Evolutionary conservation across 1,140 invertebrate genomes (phyloP).

Genomic region (Drosophila sp.): DNA sequence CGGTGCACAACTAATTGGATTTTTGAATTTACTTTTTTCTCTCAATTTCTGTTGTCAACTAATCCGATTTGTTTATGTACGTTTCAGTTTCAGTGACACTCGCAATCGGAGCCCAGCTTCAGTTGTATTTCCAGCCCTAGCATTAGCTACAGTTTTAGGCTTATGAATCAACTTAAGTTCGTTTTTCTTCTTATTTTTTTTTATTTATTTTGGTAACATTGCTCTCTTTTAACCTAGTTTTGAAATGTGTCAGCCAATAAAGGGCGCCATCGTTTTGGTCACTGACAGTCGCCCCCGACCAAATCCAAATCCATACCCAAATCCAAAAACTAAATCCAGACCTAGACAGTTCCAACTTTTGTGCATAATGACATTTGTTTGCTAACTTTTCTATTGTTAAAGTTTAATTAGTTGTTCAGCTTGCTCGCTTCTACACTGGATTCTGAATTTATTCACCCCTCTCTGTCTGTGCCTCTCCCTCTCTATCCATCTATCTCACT

Average conservation of each 20-base stretch:
- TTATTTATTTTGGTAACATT: conserved; percentile 7
- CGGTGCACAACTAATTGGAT: conserved; percentile 71
- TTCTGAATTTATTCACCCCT: conserved; percentile 40
- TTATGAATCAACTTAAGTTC: conserved; percentile 68
- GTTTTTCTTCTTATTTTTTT: not conserved
- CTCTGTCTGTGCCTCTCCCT: conserved; percentile 17
- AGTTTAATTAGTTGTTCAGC: conserved; percentile 79
- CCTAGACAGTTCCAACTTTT: conserved; percentile 36
- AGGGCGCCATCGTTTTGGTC: conserved; percentile 43
- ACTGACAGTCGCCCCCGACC: conserved; percentile 11
- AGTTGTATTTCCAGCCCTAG: conserved; percentile 20
- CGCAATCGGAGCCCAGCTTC: conserved; percentile 16
- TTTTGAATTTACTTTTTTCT: conserved; percentile 36
- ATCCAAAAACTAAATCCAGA: conserved; percentile 24
- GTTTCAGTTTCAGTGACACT: conserved; percentile 48
- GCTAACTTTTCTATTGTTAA: conserved; percentile 75
- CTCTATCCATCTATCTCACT: conserved; percentile 13
- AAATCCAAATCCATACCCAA: conserved; percentile 31
- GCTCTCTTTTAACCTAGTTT: conserved; percentile 64
- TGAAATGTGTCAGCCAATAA: conserved; percentile 61
- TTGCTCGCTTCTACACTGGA: conserved; percentile 31
- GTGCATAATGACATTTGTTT: conserved; percentile 74
- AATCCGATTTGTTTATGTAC: conserved; percentile 76
- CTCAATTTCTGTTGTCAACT: conserved; percentile 62
- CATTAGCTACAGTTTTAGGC: conserved; percentile 77